Evolutionary conservation across 2,113 vertebrate genomes (phyloP).

Genomic region (Herpetotheres cachinnans): DNA sequence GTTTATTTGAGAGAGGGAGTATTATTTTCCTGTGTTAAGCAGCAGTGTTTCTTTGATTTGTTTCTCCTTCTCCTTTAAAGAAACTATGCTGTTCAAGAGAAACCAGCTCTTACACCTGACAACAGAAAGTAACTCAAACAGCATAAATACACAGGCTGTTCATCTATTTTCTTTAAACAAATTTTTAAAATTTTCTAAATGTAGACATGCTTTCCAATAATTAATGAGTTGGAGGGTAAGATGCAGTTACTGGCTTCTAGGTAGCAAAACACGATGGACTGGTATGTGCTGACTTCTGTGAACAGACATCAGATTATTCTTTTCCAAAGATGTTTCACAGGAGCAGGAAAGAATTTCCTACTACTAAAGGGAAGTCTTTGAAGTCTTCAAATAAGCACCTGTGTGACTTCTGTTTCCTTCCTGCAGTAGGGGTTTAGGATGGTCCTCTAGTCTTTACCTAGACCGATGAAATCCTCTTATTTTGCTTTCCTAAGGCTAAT

Average conservation of each 20-base stretch:
- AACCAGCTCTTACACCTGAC: background rate
- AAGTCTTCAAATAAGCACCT: background rate
- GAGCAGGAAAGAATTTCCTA: background rate
- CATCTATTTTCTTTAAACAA: background rate
- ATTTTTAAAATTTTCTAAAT: background rate
- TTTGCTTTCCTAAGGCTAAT: background rate
- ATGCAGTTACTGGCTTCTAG: background rate
- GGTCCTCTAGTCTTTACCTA: background rate
- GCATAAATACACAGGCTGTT: background rate
- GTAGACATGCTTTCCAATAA: background rate
- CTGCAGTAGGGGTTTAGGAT: background rate
- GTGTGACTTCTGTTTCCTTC: background rate
- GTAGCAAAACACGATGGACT: background rate
- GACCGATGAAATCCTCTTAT: background rate
- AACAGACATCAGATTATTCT: background rate
- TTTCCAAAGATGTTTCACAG: background rate
- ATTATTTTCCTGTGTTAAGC: background rate
- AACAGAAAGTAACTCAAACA: background rate
- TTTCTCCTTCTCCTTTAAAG: background rate
- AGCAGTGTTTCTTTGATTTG: background rate
- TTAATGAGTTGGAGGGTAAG: background rate
- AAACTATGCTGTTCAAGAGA: background rate
- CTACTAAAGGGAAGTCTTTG: background rate
- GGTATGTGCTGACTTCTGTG: background rate
- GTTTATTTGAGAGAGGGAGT: background rate